Percentiles rank a stretch among this genome's conserved stretches.
Evolutionary conservation across 2,797 vertebrate species (phyloP).

Genomic region (Adrianichthys oophorus): DNA sequence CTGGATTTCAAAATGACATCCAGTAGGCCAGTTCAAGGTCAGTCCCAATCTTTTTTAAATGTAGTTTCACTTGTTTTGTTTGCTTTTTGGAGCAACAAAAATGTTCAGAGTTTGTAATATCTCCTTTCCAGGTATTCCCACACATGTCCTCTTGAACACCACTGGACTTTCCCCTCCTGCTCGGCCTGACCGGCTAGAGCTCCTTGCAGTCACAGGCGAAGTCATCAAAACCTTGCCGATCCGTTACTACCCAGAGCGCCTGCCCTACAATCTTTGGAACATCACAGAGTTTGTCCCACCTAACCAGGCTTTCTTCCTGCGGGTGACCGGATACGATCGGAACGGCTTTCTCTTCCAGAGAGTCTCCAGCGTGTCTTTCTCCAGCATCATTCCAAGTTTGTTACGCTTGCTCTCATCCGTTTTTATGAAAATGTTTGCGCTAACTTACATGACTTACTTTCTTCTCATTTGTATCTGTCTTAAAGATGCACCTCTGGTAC

Average conservation of each 20-base stretch:
- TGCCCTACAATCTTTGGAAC: slow-evolving; percentile 91
- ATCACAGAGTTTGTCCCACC: slow-evolving; percentile 94
- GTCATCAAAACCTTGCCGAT: slow-evolving; percentile 90
- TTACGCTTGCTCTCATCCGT: slow-evolving; percentile 3
- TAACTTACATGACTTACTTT: neutral
- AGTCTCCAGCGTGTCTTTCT: slow-evolving; percentile 95
- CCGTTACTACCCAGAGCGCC: slow-evolving; percentile 85
- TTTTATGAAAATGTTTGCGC: neutral
- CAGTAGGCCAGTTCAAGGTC: slow-evolving; percentile 93
- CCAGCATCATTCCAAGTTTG: slow-evolving; percentile 90
- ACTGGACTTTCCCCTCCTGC: slow-evolving; percentile 88
- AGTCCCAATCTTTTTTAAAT: slow-evolving; percentile 23
- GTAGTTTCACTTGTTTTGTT: slow-evolving; percentile 13
- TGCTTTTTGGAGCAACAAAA: neutral
- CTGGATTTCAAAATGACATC: slow-evolving; percentile 90
- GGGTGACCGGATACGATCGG: slow-evolving; percentile 89
- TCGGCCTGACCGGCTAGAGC: slow-evolving; percentile 87
- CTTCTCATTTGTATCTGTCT: slow-evolving; percentile 13
- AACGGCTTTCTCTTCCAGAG: slow-evolving; percentile 91
- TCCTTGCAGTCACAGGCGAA: slow-evolving; percentile 84
- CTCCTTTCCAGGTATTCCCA: slow-evolving; percentile 85
- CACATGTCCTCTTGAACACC: slow-evolving; percentile 93
- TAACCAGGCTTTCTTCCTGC: slow-evolving; percentile 91
- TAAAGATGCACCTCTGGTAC: slow-evolving; percentile 88
- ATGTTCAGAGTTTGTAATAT: neutral